A percentile compares a stretch with the other conserved stretches of the same genome.
Conservation (phyloP, 1,140 invertebrate species). For the Habropoda laboriosa region DNA sequence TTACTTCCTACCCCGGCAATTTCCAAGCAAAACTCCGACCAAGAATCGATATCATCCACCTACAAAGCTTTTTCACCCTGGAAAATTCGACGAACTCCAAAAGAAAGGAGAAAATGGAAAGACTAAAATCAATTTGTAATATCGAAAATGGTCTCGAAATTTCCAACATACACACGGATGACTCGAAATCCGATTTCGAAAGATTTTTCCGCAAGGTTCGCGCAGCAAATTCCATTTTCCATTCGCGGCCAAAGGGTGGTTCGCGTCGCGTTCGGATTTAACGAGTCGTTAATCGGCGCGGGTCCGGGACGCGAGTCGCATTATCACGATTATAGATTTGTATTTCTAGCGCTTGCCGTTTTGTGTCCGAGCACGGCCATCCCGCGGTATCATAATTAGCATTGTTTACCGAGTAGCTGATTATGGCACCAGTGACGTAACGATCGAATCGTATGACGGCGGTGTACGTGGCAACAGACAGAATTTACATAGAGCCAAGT, state of each 20-base stretch:
- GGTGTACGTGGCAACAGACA: slow-evolving; percentile 34
- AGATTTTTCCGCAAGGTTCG: neutral
- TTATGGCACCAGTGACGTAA: slow-evolving; percentile 64
- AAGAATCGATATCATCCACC: slow-evolving; percentile 1
- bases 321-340: slow-evolving; percentile 11
- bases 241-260: neutral
- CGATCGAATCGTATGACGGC: slow-evolving; percentile 32
- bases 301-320: neutral
- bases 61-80: no score
- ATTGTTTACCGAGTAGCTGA: slow-evolving; percentile 78
- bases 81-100: neutral
- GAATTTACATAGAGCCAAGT: slow-evolving; percentile 56
- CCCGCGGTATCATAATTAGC: slow-evolving; percentile 72
- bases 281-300: slow-evolving; percentile 39
- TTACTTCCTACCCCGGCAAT: neutral
- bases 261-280: neutral
- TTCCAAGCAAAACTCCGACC: neutral
- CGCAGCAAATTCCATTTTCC: neutral
- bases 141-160: neutral
- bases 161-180: no score
- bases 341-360: slow-evolving; percentile 62
- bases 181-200: no score
- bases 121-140: neutral
- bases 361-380: neutral
- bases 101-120: neutral